Base-by-base conservation (phyloP, 1,140 invertebrate species). In the Micrasema minimum region DNA sequence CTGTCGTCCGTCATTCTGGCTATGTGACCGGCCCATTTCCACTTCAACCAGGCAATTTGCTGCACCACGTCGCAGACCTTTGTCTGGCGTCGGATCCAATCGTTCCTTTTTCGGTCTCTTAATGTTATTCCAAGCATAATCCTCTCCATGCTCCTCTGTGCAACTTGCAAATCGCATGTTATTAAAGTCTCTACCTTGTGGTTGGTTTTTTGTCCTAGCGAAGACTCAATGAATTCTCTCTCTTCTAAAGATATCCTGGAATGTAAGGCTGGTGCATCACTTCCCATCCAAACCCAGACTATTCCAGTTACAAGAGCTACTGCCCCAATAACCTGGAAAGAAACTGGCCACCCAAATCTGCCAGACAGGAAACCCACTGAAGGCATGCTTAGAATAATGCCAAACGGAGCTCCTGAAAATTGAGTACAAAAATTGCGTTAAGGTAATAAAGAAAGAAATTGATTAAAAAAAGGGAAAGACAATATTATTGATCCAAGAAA, bases 311-410 rank as follows among this genome's bases (percentile, higher is more conserved):
- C 57, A 1, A 79, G 77, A 2, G 79, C 77, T 0, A 84, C 48
- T 2, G 80, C 62, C 0, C 82, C 83, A 16, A 83, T 81, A 38
- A 81, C 79, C 0, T 83, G 78, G 59, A 85, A 85, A 5, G 83
- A 77, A 0, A 80, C 79, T 11, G 66, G 50, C 74, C 74, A 75
- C 43, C 70, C 74, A 31, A 51, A 72, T n/a, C 69, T 67, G 20
- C 50, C 31, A 12, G 66, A 46, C 18, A 75, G 43, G 11, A 62
- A 72, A 1, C 74, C 74, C 7, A 70, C 62, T 1, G 64, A 11
- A 10, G 67, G 62, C 74, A 75, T 50, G 22, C 74, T 67, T 10
- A 75, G 57, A 26, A 75, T 70, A 11, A 62, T 72, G 7, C 74
- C 74, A 48, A 75, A 70, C 18, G 70, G 38, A 61, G 26, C 46